These are phyloP conservation scores for Aphaenogaster ashmeadi DNA, from an alignment of 1,140 invertebrate species.

Conservation along the genomic window DNA sequence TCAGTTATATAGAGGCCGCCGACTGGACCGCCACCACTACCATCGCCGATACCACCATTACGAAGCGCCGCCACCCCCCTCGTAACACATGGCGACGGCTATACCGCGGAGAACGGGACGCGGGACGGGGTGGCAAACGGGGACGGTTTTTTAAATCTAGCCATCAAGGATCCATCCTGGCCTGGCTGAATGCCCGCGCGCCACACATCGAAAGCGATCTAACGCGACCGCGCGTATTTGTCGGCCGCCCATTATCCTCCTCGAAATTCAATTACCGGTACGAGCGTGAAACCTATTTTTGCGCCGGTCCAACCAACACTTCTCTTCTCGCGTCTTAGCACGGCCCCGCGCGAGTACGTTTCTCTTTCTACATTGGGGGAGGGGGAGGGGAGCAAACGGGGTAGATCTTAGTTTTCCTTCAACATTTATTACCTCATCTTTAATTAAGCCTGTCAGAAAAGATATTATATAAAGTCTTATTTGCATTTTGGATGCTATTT, in stretches of 20 bases:
- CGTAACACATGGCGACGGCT: conserved; percentile 76
- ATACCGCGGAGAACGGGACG: conserved; percentile 49
- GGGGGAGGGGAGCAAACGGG: too few relatives aligned
- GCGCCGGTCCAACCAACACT: conserved; percentile 46
- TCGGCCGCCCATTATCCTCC: conserved; percentile 75
- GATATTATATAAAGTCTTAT: background rate
- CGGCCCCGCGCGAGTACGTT: background rate
- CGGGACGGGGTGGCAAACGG: conserved; percentile 55
- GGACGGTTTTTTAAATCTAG: conserved; percentile 80
- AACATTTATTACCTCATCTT: background rate
- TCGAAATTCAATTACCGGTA: conserved; percentile 78
- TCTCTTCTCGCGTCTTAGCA: conserved; percentile 42
- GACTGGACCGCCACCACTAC: conserved; percentile 71
- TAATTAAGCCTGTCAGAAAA: background rate
- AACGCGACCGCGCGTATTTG: conserved; percentile 78
- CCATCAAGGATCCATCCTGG: conserved; percentile 82
- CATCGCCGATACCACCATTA: conserved; percentile 66
- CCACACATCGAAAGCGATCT: conserved; percentile 78
- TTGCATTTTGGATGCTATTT: background rate
- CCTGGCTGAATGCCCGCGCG: conserved; percentile 79
- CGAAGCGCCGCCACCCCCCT: conserved; percentile 66
- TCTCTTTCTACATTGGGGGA: background rate
- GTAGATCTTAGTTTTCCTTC: background rate
- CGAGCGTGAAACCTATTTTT: conserved; percentile 73
- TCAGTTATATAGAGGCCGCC: conserved; percentile 83